Evolutionary conservation across 1,140 invertebrate genomes (phyloP).

Genomic region (Pararge aegeria): DNA sequence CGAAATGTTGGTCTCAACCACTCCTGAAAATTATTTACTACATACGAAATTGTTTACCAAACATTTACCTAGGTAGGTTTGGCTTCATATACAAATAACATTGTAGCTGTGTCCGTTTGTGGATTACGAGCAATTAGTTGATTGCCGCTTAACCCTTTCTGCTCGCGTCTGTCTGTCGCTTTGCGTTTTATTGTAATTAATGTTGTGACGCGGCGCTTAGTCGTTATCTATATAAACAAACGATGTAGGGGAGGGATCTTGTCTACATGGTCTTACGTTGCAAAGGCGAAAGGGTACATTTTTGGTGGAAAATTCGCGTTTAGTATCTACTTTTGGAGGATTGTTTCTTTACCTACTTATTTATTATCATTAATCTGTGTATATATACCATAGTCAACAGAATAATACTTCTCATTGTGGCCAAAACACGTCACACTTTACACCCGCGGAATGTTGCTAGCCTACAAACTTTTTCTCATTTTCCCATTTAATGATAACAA

Average conservation of each 20-base stretch:
- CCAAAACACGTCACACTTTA: too few relatives aligned
- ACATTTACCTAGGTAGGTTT: not conserved
- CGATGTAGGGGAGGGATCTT: not conserved
- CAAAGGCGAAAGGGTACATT: too few relatives aligned
- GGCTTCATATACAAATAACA: not conserved
- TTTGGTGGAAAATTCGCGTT: too few relatives aligned
- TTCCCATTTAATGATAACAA: too few relatives aligned
- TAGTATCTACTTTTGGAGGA: too few relatives aligned
- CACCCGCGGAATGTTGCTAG: too few relatives aligned
- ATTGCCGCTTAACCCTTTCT: constrained; percentile 33
- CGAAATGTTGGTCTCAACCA: not conserved
- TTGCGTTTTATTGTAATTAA: constrained; percentile 14
- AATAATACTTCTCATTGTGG: too few relatives aligned
- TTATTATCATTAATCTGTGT: too few relatives aligned
- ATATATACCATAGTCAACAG: too few relatives aligned
- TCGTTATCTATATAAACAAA: constrained; percentile 1
- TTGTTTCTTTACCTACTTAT: too few relatives aligned
- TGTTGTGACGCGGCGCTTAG: not conserved
- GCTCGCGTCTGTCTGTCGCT: constrained; percentile 14
- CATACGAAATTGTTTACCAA: not conserved
- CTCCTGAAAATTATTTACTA: not conserved
- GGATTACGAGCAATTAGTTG: constrained; percentile 35
- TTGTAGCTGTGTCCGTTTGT: constrained; percentile 14
- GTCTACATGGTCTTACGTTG: not conserved
- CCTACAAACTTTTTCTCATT: too few relatives aligned